Evolutionary conservation across 2,888 invertebrate genomes (phyloP).

Genomic region (Chromoteleia sp.): DNA sequence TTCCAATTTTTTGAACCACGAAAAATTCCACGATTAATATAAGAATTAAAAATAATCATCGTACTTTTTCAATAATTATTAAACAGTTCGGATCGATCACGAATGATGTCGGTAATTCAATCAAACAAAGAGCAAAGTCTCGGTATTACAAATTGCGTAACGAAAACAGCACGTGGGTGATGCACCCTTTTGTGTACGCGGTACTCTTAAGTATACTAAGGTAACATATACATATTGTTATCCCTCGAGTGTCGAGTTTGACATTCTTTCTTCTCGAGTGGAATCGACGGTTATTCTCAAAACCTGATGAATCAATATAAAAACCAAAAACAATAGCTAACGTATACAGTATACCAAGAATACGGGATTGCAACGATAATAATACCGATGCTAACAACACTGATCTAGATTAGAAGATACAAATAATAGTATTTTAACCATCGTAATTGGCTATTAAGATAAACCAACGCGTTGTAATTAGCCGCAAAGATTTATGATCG

Average conservation of each 20-base stretch:
- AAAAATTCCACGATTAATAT: no score
- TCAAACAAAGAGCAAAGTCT: slow-evolving; percentile 7
- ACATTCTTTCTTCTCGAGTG: slow-evolving; percentile 11
- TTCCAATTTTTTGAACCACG: no score
- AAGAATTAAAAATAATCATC: neutral
- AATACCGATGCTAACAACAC: slow-evolving; percentile 7
- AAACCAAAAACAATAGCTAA: slow-evolving; percentile 33
- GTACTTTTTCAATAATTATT: neutral
- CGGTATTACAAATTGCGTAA: slow-evolving; percentile 16
- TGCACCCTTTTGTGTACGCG: slow-evolving; percentile 10
- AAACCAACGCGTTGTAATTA: slow-evolving; percentile 42
- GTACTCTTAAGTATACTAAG: neutral
- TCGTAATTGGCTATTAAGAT: slow-evolving; percentile 44
- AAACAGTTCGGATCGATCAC: neutral
- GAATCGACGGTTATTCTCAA: slow-evolving; percentile 19
- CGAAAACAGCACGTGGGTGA: slow-evolving; percentile 11
- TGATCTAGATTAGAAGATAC: slow-evolving; percentile 43
- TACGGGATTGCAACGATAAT: slow-evolving; percentile 15
- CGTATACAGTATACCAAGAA: slow-evolving; percentile 3
- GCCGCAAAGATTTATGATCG: slow-evolving; percentile 29
- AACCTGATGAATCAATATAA: slow-evolving; percentile 28
- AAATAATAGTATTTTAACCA: slow-evolving; percentile 34
- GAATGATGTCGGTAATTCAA: neutral
- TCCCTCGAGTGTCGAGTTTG: neutral
- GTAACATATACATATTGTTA: slow-evolving; percentile 4